Base-by-base conservation (phyloP, 1,140 invertebrate genomes). In the Listronotus oregonensis region DNA sequence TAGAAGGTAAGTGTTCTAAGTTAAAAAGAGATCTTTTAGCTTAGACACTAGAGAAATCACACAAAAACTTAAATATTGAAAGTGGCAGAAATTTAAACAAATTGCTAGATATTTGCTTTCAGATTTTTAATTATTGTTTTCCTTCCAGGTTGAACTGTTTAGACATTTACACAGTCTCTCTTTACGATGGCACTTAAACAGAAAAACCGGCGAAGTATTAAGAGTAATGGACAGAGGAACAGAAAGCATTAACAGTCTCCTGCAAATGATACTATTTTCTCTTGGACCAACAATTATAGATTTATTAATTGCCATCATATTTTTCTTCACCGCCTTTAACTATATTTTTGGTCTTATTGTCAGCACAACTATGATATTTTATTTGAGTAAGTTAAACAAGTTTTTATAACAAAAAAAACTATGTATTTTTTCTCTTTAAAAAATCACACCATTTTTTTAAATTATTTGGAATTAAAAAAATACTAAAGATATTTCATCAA, bases 201-300 rank as follows among this genome's bases (percentile, higher is more conserved):
- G 95, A 21, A 98, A 98, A 84, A 98, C 96, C 3, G 96, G 96
- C 12, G 95, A 98, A 85, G 95, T 98, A 12, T 80, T 98, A 0
- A 82, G 94, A 55, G 87, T 98, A 0, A 96, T 98, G 90, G 96
- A 98, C 81, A 84, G 96, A 68, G 96, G 96, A 47, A 98, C 95
- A 6, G 93, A 94, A 69, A 96, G 93, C 14, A 95, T 98, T 66
- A 95, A 96, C 78, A 95, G 91, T 79, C 82, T 98, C 7, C 84
- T 98, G 0, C 94, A 90, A 75, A 96, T 92, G 72, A 90, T 95
- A 71, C 77, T 93, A 6, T 95, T 94, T 75, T 90, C 87, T 3
- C 97, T 99, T 68, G 76, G 91, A 0, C 96, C 97, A 6, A 98
- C 96, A 0, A 88, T 98, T 52, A 79, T 93, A 31, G 96, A 99